A percentile compares a stretch with the other conserved stretches of the same genome.
Evolutionary conservation across 2,113 vertebrate species (phyloP).

Genomic region (Cryptotis parvus): DNA sequence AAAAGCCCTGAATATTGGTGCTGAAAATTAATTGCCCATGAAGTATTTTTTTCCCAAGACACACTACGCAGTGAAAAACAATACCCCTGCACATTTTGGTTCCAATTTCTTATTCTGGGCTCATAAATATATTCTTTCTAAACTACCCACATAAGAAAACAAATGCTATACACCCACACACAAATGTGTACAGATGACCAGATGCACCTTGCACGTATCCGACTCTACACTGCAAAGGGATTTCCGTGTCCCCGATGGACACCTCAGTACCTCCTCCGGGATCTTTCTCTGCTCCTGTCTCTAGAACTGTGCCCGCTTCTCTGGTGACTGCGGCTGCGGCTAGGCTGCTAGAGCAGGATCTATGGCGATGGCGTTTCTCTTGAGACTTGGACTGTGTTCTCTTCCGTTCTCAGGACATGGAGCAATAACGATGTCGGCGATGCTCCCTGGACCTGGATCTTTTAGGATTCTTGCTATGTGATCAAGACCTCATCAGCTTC

Average conservation of each 20-base stretch:
- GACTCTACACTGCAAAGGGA: slow-evolving; percentile 62
- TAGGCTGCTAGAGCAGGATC: slow-evolving; percentile 88
- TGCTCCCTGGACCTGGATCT: slow-evolving; percentile 90
- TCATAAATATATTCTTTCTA: slow-evolving; percentile 62
- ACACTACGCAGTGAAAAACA: slow-evolving; percentile 65
- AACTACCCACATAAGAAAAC: slow-evolving; percentile 65
- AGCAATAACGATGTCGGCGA: slow-evolving; percentile 89
- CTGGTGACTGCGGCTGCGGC: slow-evolving; percentile 90
- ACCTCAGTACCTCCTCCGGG: slow-evolving; percentile 87
- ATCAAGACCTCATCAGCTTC: slow-evolving; percentile 89
- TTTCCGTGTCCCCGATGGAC: slow-evolving; percentile 61
- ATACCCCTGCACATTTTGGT: slow-evolving; percentile 58
- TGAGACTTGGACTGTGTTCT: slow-evolving; percentile 90
- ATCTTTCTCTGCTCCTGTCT: slow-evolving; percentile 90
- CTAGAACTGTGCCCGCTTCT: slow-evolving; percentile 90
- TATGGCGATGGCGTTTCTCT: slow-evolving; percentile 89
- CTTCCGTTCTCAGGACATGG: slow-evolving; percentile 89
- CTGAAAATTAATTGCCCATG: slow-evolving; percentile 68
- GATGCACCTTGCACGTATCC: slow-evolving; percentile 67
- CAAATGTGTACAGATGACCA: slow-evolving; percentile 74
- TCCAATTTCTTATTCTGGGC: slow-evolving; percentile 70
- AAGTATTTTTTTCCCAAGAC: slow-evolving; percentile 55
- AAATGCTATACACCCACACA: slow-evolving; percentile 69
- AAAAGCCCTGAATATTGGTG: slow-evolving; percentile 55
- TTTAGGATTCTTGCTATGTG: slow-evolving; percentile 91